Evolutionary conservation across 1,140 invertebrate genomes (phyloP), one percentile per base, ranked within the genome.

Genomic region (Propsilocerus akamusi): DNA sequence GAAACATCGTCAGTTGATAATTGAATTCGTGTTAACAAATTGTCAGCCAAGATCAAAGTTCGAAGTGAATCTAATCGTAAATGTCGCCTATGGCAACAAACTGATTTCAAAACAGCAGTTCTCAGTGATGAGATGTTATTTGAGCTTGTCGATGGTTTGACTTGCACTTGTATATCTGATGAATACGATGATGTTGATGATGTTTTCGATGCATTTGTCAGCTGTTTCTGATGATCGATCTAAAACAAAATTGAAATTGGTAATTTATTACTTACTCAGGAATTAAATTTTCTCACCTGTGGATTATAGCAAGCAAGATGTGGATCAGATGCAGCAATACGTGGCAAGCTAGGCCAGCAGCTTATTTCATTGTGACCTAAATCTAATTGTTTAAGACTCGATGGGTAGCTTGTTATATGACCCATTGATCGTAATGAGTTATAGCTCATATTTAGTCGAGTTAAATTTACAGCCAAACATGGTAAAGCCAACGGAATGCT

Each of bases 281-380:
- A n/a, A n/a, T n/a, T n/a, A n/a, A n/a, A n/a, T 53, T 75, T 66
- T 55, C 74, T 72, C 68, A 73, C 73, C 30, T 58, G 56, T 5
- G 26, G 26, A 41, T 23, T 62, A 49, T 80, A 81, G 60, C 79
- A 81, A 2, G 76, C 68, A 5, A 78, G 69, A 30, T 76, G 70
- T 3, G 70, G 64, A 62, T 81, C 79, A 0, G 70, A 66, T 7
- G 74, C 72, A 30, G 76, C 75, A 0, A 81, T 70, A 53, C 79
- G 82, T 0, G 83, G 83, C 49, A 88, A 64, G 61, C 82, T 86
- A 6, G 86, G 85, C 87, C 89, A 94, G 51, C 81, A 79, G 1
- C 77, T 77, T 48, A 97, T 89, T 60, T 85, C 80, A 68, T 98
- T 98, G 61, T 95, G 84, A 7, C 86, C 91, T 14, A 97, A 68